phyloP scores from a whole-genome alignment of 2,113 vertebrate species.

The Cyanoramphus novaezelandiae region DNA sequence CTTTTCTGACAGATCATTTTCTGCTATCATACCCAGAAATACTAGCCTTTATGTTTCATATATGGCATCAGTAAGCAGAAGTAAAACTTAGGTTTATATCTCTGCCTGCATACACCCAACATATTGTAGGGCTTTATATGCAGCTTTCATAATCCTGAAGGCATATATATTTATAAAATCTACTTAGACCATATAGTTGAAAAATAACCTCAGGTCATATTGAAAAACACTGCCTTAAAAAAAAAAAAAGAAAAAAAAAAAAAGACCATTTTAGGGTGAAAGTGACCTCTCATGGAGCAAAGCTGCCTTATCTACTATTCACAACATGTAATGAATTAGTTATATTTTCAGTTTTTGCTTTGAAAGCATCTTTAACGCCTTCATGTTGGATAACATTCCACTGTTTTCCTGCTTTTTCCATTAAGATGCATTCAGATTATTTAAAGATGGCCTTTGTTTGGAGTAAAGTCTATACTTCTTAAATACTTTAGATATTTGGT shows the following conservation, averaged over 20 bases:
- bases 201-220: neutral
- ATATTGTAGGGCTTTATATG: neutral
- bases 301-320: neutral
- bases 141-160: neutral
- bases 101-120: neutral
- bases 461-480: neutral
- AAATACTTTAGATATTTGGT: slow-evolving; percentile 3
- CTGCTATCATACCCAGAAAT: neutral
- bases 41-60: neutral
- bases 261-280: neutral
- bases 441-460: neutral
- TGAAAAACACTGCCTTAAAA: neutral
- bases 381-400: neutral
- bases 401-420: neutral
- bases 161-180: neutral
- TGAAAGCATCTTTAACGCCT: neutral
- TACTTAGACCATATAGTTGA: neutral
- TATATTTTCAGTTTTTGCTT: neutral
- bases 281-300: neutral
- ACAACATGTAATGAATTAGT: neutral
- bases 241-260: neutral
- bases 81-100: neutral
- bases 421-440: neutral
- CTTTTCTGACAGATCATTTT: neutral
- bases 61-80: neutral